Evolutionary conservation across 2,797 vertebrate genomes (phyloP).

Genomic region (Lemur catta): DNA sequence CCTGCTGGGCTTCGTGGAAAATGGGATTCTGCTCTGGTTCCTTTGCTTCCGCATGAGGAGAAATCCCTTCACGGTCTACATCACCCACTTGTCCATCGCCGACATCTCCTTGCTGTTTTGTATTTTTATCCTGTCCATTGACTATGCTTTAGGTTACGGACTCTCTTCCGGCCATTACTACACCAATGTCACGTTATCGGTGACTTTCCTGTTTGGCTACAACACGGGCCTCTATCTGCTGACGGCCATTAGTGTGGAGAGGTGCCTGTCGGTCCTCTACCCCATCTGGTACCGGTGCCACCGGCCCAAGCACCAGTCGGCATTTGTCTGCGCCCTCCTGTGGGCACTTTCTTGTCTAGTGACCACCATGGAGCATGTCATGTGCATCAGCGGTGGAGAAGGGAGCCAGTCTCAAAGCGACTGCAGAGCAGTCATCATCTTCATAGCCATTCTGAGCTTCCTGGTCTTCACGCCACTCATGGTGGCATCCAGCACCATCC

Average conservation of each 20-base stretch:
- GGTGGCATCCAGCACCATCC: conserved; percentile 82
- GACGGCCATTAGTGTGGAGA: conserved; percentile 86
- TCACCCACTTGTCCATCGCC: conserved; percentile 84
- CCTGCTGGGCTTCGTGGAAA: conserved; percentile 83
- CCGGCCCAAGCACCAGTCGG: conserved; percentile 82
- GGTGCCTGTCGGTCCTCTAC: conserved; percentile 84
- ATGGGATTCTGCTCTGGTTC: conserved; percentile 86
- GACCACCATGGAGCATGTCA: conserved; percentile 81
- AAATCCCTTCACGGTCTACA: conserved; percentile 85
- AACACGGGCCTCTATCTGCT: conserved; percentile 86
- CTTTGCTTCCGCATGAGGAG: conserved; percentile 86
- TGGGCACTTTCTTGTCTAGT: conserved; percentile 85
- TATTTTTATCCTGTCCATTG: conserved; percentile 80
- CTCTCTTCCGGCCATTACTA: conserved; percentile 79
- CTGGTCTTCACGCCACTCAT: conserved; percentile 85
- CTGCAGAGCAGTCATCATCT: conserved; percentile 82
- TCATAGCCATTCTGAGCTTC: conserved; percentile 82
- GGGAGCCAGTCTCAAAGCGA: conserved; percentile 6
- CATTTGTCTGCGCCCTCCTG: conserved; percentile 80
- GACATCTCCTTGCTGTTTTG: conserved; percentile 83
- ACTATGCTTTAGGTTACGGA: conserved; percentile 79
- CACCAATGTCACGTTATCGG: conserved; percentile 66
- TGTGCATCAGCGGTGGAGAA: conserved; percentile 77
- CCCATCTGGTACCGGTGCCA: conserved; percentile 85
- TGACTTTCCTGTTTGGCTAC: conserved; percentile 85